A percentile compares a stretch with the other conserved stretches of the same genome.
Evolutionary conservation across 2,888 invertebrate genomes (phyloP).

Genomic region (Epinotia brunnichana): DNA sequence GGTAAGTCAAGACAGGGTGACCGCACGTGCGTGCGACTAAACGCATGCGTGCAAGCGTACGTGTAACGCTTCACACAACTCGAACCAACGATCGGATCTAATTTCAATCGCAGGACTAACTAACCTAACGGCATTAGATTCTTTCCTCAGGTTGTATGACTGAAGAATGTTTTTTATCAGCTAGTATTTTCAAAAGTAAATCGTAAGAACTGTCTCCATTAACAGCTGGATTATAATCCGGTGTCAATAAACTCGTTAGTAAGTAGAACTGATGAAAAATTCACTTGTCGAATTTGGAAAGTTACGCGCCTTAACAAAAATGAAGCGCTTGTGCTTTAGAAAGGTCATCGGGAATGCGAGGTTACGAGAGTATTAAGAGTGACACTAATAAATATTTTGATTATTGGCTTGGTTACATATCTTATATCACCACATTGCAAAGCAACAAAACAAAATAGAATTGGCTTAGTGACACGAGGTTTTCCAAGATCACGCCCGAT

Average conservation of each 20-base stretch:
- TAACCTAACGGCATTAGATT: background rate
- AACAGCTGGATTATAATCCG: background rate
- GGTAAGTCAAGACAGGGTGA: constrained; percentile 51
- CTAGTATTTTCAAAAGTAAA: background rate
- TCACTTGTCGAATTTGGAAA: background rate
- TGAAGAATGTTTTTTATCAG: background rate
- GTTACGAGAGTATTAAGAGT: background rate
- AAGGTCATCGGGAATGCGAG: constrained; percentile 2
- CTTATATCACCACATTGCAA: background rate
- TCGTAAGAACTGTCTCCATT: background rate
- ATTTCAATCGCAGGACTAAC: constrained; percentile 2
- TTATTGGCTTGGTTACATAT: too few relatives aligned
- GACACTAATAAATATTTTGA: background rate
- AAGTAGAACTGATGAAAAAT: too few relatives aligned
- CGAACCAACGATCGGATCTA: constrained; percentile 6
- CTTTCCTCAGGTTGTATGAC: background rate
- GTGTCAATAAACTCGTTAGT: too few relatives aligned
- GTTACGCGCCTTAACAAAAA: background rate
- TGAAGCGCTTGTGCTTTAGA: background rate
- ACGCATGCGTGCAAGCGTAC: constrained; percentile 45
- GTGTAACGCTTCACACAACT: constrained; percentile 31
- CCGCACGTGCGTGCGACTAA: constrained; percentile 44
- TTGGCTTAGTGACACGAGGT: background rate
- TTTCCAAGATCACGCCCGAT: background rate
- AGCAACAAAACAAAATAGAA: background rate